phyloP scores from a whole-genome alignment of 2,888 invertebrate species.

The Dendrolimus houi region DNA sequence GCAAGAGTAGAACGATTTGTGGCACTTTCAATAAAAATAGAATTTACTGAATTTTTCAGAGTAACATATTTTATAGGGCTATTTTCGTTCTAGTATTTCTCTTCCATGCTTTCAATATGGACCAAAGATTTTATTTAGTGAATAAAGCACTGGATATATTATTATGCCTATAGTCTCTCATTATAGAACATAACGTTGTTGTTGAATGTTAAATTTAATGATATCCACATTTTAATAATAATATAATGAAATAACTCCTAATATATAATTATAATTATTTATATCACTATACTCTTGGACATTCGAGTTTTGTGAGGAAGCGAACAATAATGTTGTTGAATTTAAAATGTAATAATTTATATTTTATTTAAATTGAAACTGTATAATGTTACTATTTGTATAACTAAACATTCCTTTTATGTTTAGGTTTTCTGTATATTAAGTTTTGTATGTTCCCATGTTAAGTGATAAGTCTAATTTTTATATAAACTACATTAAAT shows the following conservation, averaged over 20 bases:
- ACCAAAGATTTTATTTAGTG: slow-evolving; percentile 41
- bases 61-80: too few relatives aligned
- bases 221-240: slow-evolving; percentile 40
- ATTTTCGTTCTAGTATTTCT: background rate
- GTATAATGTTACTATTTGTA: slow-evolving; percentile 17
- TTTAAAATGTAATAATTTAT: background rate
- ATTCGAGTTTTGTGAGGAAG: background rate
- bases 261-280: background rate
- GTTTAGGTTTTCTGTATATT: slow-evolving; percentile 52
- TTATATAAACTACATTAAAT: slow-evolving; percentile 25
- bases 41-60: too few relatives aligned
- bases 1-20: too few relatives aligned
- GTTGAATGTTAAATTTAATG: slow-evolving; percentile 59
- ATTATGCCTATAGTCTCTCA: slow-evolving; percentile 28
- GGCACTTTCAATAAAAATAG: too few relatives aligned
- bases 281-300: too few relatives aligned
- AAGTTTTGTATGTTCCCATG: slow-evolving; percentile 22
- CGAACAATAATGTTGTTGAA: slow-evolving; percentile 2
- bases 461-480: slow-evolving; percentile 7
- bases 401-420: slow-evolving; percentile 51
- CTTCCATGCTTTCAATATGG: slow-evolving; percentile 31
- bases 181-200: slow-evolving; percentile 46
- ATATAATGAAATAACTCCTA: slow-evolving; percentile 10
- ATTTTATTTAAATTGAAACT: slow-evolving; percentile 2
- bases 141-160: slow-evolving; percentile 8